A percentile compares a stretch with the other conserved stretches of the same genome.
Conservation (phyloP, 2,113 vertebrate genomes). For the Nothocercus julius region DNA sequence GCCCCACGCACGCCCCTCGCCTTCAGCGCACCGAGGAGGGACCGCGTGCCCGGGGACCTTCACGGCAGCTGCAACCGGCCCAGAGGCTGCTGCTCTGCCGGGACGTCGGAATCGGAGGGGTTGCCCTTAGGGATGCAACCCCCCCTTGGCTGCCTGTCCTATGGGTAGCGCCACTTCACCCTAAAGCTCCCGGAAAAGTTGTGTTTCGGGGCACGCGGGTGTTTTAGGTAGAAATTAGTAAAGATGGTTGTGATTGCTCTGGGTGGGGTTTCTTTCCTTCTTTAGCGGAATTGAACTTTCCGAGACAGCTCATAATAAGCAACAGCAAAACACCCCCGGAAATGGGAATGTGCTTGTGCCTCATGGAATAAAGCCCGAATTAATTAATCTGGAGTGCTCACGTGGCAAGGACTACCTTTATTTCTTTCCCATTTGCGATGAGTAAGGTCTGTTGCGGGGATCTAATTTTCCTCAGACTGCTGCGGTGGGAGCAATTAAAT, state of each 20-base stretch:
- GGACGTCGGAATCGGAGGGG: too few relatives aligned
- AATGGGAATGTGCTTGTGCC: not conserved
- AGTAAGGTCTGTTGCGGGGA: not conserved
- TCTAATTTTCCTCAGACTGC: not conserved
- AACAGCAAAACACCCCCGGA: not conserved
- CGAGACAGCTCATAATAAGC: not conserved
- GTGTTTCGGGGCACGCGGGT: not conserved
- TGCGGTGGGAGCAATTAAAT: not conserved
- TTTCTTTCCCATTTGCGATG: not conserved
- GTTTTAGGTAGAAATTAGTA: not conserved
- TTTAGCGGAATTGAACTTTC: not conserved
- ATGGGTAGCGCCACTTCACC: not conserved
- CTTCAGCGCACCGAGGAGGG: not conserved
- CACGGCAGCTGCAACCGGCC: too few relatives aligned
- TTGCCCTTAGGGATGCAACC: not conserved
- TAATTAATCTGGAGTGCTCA: not conserved
- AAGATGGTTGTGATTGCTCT: fast-evolving
- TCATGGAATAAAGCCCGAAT: not conserved
- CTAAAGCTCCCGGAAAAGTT: not conserved
- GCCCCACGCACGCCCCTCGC: not conserved
- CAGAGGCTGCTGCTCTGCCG: too few relatives aligned
- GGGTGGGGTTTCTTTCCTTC: too few relatives aligned
- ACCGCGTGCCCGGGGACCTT: not conserved
- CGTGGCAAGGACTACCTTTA: not conserved
- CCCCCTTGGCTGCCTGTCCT: not conserved